Conservation (phyloP, 2,113 vertebrate genomes). For the Scartelaos histophorus region DNA sequence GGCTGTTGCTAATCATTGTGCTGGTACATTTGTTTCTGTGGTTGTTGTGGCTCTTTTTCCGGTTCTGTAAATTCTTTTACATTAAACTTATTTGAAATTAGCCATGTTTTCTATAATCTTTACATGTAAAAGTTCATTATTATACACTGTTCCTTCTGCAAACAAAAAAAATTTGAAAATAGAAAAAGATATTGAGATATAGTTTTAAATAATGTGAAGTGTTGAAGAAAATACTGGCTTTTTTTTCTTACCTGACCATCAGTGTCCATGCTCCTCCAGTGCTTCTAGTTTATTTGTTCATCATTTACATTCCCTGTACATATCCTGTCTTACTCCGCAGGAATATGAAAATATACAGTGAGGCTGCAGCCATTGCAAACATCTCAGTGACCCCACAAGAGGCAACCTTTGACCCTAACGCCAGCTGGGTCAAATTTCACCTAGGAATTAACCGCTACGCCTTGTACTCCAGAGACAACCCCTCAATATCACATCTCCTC, state of each 20-base stretch:
- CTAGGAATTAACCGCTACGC: constrained; percentile 86
- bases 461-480: constrained; percentile 83
- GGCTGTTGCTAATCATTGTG: no score
- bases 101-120: no score
- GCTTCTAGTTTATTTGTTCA: background rate
- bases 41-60: no score
- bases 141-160: no score
- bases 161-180: no score
- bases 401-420: constrained; percentile 71
- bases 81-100: no score
- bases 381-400: constrained; percentile 55
- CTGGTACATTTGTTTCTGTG: no score
- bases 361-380: constrained; percentile 66
- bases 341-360: constrained; percentile 70
- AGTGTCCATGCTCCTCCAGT: background rate
- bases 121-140: no score
- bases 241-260: background rate
- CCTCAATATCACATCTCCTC: constrained; percentile 74
- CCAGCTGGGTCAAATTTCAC: constrained; percentile 93
- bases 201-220: no score
- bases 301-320: background rate
- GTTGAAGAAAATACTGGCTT: background rate
- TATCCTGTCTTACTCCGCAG: constrained; percentile 45
- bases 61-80: no score
- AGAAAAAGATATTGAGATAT: no score